Evolutionary conservation across 2,888 invertebrate genomes (phyloP), one percentile per base, ranked within the genome.

Genomic region (Thera britannica): DNA sequence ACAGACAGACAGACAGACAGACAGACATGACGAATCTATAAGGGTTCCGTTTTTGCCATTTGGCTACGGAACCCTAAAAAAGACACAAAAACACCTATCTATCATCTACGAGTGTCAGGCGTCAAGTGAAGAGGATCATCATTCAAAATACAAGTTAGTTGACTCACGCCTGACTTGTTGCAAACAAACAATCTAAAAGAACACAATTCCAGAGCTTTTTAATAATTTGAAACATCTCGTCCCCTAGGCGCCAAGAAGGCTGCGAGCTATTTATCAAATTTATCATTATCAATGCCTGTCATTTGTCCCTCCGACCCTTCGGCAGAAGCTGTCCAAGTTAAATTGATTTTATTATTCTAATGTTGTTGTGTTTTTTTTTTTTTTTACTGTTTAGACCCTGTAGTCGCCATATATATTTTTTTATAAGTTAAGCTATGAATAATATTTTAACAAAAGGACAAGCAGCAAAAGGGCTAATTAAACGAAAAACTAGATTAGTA

Each of bases 241-340:
- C 51, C 5, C 55, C 9, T 41, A 55, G 62, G 54, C 69, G 51
- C 69, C 65, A 35, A 52, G n/a, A 60, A 62, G 66, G 63, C 69
- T 63, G 52, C 56, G 11, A 11, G 51, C 41, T 63, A 70, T 70
- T 69, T 70, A 63, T 66, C 62, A 66, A 70, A 66, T 56, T 62
- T 62, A n/a, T 66, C 62, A 66, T 66, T 56, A 62, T 63, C 41
- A 65, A 61, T 62, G 61, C 62, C 59, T 65, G 62, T 59, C 63
- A 60, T 62, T 65, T 65, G 58, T 59, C 51, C 56, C 62, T 46
- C 49, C 61, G 36, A 9, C 51, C 66, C 56, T 56, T 59, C 35
- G 11, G n/a, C 36, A 58, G 38, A 46, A 23, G 64, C 11, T 62
- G 62, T 36, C 36, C 3, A 58, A 55, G n/a, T 54, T 41, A 41